These are phyloP conservation scores for Cynoglossus semilaevis DNA, from an alignment of 2,113 vertebrate species.

Conservation along the genomic window DNA sequence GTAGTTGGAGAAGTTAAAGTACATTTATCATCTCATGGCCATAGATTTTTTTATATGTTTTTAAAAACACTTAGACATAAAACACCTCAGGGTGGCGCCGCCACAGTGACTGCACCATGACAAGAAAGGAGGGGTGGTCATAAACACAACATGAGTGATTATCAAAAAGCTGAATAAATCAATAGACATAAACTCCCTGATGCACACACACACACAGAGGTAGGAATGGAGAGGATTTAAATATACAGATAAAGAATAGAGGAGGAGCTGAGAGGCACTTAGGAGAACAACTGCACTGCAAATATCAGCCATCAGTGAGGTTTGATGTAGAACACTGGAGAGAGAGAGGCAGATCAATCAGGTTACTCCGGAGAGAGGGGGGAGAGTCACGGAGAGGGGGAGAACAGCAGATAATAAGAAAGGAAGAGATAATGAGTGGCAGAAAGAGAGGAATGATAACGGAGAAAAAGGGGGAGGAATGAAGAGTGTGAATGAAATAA, in stretches of 20 bases:
- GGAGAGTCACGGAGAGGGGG: too few relatives aligned
- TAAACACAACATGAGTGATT: slow-evolving; percentile 10
- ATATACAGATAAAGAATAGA: neutral
- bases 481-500: too few relatives aligned
- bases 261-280: slow-evolving; percentile 4
- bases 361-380: too few relatives aligned
- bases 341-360: too few relatives aligned
- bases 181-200: slow-evolving; percentile 10
- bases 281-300: neutral
- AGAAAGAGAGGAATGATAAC: too few relatives aligned
- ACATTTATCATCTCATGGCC: too few relatives aligned
- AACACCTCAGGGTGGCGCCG: neutral
- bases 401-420: too few relatives aligned
- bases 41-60: too few relatives aligned
- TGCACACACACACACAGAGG: neutral
- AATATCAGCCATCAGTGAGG: slow-evolving; percentile 8
- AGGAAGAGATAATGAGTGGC: too few relatives aligned
- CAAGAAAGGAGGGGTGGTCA: slow-evolving; percentile 14
- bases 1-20: too few relatives aligned
- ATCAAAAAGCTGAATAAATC: slow-evolving; percentile 6
- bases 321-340: neutral
- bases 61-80: neutral
- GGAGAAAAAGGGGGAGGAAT: too few relatives aligned
- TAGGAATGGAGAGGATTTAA: neutral
- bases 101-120: neutral